A percentile compares a stretch with the other conserved stretches of the same genome.
These are phyloP conservation scores for Paramuricea clavata DNA, from an alignment of 92 coral and sea anemone species.

Conservation along the genomic window DNA sequence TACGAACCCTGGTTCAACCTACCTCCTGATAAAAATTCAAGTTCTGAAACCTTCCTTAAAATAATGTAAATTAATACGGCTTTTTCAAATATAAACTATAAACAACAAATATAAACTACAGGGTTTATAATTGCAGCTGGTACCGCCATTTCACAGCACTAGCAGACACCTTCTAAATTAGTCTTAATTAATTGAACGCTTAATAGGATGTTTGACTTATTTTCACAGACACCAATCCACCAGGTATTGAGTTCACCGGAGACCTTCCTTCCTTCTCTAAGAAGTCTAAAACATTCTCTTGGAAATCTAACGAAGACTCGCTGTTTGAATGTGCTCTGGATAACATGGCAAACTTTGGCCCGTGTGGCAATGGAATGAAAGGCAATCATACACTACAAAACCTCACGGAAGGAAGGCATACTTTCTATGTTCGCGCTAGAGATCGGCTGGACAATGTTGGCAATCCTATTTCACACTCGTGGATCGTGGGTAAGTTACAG, in stretches of 20 bases:
- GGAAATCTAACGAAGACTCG: slow-evolving; percentile 35
- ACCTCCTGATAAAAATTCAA: too few species aligned
- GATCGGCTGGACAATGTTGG: slow-evolving; percentile 28
- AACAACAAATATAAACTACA: too few species aligned
- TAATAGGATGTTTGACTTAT: not conserved
- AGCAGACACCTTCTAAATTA: too few species aligned
- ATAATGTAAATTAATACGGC: too few species aligned
- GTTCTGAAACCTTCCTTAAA: too few species aligned
- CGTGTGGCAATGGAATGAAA: slow-evolving; percentile 26
- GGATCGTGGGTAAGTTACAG: slow-evolving; percentile 45
- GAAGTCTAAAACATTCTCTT: not conserved
- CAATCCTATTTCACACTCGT: slow-evolving; percentile 34
- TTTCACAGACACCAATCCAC: slow-evolving; percentile 17
- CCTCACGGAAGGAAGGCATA: slow-evolving; percentile 16
- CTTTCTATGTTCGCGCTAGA: slow-evolving; percentile 41
- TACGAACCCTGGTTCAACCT: too few species aligned
- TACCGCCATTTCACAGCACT: too few species aligned
- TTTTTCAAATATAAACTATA: too few species aligned
- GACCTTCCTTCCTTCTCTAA: slow-evolving; percentile 37
- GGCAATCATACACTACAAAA: not conserved
- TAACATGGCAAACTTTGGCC: not conserved
- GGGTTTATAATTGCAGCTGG: too few species aligned
- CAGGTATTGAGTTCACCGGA: slow-evolving; percentile 25
- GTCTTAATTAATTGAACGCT: too few species aligned
- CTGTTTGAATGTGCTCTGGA: slow-evolving; percentile 31